These are phyloP conservation scores for Euzetes globulus DNA, from an alignment of 2,888 invertebrate species.

Conservation along the genomic window DNA sequence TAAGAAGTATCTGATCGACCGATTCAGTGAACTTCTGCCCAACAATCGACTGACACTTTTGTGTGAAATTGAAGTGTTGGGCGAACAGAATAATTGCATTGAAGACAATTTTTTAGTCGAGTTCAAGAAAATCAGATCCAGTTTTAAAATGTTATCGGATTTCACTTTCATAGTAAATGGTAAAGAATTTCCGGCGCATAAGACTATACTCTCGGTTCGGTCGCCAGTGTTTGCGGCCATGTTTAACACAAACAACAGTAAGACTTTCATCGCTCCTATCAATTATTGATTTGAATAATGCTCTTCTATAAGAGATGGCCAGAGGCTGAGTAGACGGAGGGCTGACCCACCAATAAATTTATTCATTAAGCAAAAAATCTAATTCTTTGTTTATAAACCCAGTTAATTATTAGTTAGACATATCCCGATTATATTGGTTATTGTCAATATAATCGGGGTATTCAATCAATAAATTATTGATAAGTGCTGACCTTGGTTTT, in stretches of 20 bases:
- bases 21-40: neutral
- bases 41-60: neutral
- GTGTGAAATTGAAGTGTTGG: neutral
- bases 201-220: neutral
- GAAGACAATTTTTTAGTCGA: neutral
- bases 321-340: too few species aligned
- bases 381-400: too few species aligned
- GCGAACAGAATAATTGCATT: neutral
- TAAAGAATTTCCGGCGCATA: neutral
- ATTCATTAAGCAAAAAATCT: too few species aligned
- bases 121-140: neutral
- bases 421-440: too few species aligned
- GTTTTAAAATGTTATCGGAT: neutral
- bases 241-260: neutral
- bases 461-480: too few species aligned
- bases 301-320: too few species aligned
- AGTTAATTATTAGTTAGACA: too few species aligned
- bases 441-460: too few species aligned
- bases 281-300: too few species aligned
- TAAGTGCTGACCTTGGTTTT: too few species aligned
- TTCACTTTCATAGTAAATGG: neutral
- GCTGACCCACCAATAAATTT: too few species aligned
- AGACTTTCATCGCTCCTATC: neutral
- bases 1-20: neutral
- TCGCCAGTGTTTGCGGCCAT: slow-evolving; percentile 9